Conservation (phyloP, 2,888 invertebrate genomes). For the Clepsis dumicolana region DNA sequence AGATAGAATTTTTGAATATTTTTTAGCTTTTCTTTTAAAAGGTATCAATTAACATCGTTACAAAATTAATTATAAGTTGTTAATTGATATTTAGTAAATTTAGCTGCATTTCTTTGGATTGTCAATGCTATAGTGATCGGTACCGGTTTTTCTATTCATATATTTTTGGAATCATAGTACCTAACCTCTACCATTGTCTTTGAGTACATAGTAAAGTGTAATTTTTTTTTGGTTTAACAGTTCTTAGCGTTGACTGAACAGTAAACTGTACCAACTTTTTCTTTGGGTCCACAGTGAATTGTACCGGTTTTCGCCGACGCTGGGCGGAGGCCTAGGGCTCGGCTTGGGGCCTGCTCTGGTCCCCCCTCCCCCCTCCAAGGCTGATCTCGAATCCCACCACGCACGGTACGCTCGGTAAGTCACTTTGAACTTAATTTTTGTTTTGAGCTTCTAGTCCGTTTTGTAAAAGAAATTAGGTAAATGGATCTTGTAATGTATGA, state of each 20-base stretch:
- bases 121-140: not conserved
- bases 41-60: not conserved
- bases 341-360: conserved; percentile 90
- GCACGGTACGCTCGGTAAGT: conserved; percentile 88
- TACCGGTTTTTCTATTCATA: conserved; percentile 4
- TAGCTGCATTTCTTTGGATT: not conserved
- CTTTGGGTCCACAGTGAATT: conserved; percentile 88
- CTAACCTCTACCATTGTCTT: not conserved
- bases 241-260: not conserved
- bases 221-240: not conserved
- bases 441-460: not conserved
- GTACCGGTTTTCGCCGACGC: conserved; percentile 96
- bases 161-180: not conserved
- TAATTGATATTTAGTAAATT: not conserved
- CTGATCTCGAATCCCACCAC: conserved; percentile 80
- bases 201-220: not conserved
- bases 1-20: not conserved
- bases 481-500: no score
- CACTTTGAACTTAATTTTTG: conserved; percentile 1
- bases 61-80: not conserved
- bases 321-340: conserved; percentile 91
- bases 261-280: conserved; percentile 8
- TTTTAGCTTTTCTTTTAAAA: conserved; percentile 4
- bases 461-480: no score
- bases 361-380: conserved; percentile 91